Percentiles rank a stretch among this genome's conserved stretches.
Conservation (phyloP, 2,113 vertebrate species). For the Indicator maculatus region DNA sequence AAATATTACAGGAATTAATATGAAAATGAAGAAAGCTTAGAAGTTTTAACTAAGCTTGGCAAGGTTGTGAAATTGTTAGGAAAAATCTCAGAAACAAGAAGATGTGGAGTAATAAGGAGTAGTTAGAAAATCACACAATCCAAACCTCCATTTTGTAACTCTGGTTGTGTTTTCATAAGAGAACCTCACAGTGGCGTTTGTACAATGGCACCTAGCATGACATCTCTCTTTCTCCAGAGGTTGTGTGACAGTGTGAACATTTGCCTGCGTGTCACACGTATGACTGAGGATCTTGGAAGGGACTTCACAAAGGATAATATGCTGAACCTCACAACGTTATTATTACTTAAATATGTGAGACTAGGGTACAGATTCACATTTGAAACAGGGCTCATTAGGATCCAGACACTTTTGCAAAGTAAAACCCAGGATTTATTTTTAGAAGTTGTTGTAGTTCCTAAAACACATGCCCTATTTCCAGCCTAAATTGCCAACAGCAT, state of each 20-base stretch:
- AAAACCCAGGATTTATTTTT: neutral
- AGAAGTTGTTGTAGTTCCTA: neutral
- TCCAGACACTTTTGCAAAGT: neutral
- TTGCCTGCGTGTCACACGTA: neutral
- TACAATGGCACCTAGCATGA: neutral
- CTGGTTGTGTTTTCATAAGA: neutral
- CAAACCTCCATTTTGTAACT: neutral
- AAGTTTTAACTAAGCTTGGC: neutral
- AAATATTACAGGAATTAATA: neutral
- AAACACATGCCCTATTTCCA: neutral
- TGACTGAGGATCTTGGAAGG: neutral
- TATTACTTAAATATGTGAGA: neutral
- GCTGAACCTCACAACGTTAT: neutral
- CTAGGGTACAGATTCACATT: neutral
- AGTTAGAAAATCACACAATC: neutral
- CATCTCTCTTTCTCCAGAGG: neutral
- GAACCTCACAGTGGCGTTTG: neutral
- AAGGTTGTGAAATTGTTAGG: neutral
- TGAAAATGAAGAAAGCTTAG: neutral
- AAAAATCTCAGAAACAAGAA: neutral
- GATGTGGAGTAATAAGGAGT: neutral
- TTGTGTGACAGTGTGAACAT: neutral
- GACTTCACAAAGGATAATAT: neutral
- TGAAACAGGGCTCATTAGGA: neutral
- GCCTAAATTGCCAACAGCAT: neutral